These are phyloP conservation scores for Anastrepha ludens DNA, from an alignment of 1,140 invertebrate genomes.

Conservation along the genomic window DNA sequence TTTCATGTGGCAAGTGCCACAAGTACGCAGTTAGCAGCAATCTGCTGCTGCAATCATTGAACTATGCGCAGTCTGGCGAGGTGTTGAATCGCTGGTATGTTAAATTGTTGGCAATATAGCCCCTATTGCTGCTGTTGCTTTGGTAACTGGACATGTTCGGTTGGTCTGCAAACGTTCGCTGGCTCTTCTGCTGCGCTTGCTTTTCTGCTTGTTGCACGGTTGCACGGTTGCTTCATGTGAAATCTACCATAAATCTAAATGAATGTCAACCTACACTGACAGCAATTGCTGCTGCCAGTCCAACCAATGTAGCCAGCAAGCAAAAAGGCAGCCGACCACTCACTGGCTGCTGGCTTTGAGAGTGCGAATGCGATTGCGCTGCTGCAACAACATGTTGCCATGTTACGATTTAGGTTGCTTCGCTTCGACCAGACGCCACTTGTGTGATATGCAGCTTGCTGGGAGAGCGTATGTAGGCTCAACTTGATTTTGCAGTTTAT, in stretches of 20 bases:
- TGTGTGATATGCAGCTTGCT: conserved; percentile 12
- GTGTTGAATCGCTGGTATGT: conserved; percentile 49
- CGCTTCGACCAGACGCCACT: conserved; percentile 11
- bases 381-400: conserved; percentile 37
- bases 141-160: conserved; percentile 9
- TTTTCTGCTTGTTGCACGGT: conserved; percentile 22
- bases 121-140: neutral
- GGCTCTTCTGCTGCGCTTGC: neutral
- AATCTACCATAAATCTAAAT: conserved; percentile 54
- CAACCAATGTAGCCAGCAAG: neutral
- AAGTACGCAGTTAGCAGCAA: neutral
- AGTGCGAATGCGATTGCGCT: neutral
- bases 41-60: conserved; percentile 45
- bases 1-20: conserved; percentile 51
- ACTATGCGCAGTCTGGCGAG: conserved; percentile 25
- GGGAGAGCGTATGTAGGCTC: neutral
- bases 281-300: conserved; percentile 39
- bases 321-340: neutral
- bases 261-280: conserved; percentile 54
- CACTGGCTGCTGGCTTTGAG: neutral
- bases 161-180: neutral
- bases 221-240: conserved; percentile 42
- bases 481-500: conserved; percentile 38
- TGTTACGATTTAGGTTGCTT: neutral
- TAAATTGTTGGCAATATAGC: conserved; percentile 24